phyloP scores from a whole-genome alignment of 1,140 invertebrate genomes.

The Hyphantria cunea region DNA sequence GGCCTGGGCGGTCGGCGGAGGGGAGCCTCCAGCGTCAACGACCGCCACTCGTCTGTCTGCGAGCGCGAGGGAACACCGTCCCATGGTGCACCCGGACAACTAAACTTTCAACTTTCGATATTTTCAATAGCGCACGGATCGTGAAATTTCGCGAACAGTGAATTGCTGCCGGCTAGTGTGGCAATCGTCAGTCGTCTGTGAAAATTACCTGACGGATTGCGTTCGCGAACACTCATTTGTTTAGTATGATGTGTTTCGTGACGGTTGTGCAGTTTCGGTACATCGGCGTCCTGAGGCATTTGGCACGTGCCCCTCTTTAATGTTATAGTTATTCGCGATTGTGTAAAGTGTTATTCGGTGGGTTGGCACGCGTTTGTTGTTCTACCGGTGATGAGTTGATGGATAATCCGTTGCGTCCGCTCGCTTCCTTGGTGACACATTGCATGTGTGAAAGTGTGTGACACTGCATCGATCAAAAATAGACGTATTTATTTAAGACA shows the following conservation, averaged over 20 bases:
- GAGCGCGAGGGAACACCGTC: constrained; percentile 58
- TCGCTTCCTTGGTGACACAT: constrained; percentile 48
- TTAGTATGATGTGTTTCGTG: constrained; percentile 28
- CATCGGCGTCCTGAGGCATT: constrained; percentile 17
- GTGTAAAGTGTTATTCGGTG: constrained; percentile 25
- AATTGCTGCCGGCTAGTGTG: not conserved
- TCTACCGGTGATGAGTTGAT: constrained; percentile 43
- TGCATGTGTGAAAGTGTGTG: constrained; percentile 48
- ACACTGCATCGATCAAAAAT: constrained; percentile 62
- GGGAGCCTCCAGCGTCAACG: constrained; percentile 70
- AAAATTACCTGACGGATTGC: constrained; percentile 17
- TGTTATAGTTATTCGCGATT: constrained; percentile 10
- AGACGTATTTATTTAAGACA: constrained; percentile 65
- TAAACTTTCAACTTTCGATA: constrained; percentile 40
- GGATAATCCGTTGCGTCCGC: constrained; percentile 40
- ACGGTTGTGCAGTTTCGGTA: constrained; percentile 4
- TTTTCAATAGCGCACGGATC: constrained; percentile 14
- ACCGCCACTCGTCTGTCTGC: constrained; percentile 71
- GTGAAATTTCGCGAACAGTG: constrained; percentile 18
- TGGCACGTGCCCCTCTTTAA: constrained; percentile 22
- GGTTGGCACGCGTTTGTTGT: constrained; percentile 35
- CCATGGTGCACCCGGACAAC: constrained; percentile 37
- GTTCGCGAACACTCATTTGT: constrained; percentile 17
- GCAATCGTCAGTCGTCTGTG: constrained; percentile 21
- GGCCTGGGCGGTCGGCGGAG: constrained; percentile 37